Base-by-base conservation (phyloP, 1,140 invertebrate genomes). In the Mactra quadrangularis region DNA sequence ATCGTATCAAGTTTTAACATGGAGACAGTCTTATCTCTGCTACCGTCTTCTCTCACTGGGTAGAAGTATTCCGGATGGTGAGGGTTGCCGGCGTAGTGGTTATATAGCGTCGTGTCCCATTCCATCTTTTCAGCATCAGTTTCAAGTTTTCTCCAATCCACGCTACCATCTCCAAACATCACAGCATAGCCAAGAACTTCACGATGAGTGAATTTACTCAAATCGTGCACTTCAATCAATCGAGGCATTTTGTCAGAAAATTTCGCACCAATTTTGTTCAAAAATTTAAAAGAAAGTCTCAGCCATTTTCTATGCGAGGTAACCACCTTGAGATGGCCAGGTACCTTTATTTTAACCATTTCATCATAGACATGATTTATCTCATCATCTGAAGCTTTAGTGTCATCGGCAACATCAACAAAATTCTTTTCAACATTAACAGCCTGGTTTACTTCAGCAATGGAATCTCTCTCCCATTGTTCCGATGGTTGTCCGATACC, bases 31-130 rank as follows among this genome's bases (percentile, higher is more conserved):
- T 52, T 55, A 17, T 52, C 60, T 57, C 59, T 22, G n/a, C 33
- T 66, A n/a, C 79, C 71, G 22, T 41, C 70, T 31, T 74, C 47
- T 29, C 7, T 19, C n/a, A 47, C 7, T 35, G 45, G 57, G 50
- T 64, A 41, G 79, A 82, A 82, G 41, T 82, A 82, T 74, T 82
- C 79, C 15, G 79, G 79, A 55, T 82, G 79, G 9, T 82, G 79
- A 19, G 68, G 79, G 33, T 82, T 82, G 25, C 53, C 52, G 1
- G 59, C 59, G 33, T 82, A 82, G 33, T 82, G 79, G 45, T 74
- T 60, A 22, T 72, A 15, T 2, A 82, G 50, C 19, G 79, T 64
- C 19, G n/a, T 64, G 7, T 72, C 57, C 79, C 79, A 82, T 41
- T 82, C 79, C 41, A 52, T 52, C 25, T 82, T 82, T 31, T 82